A percentile compares a stretch with the other conserved stretches of the same genome.
These are phyloP conservation scores for Zingel zingel DNA, from an alignment of 2,113 vertebrate genomes.

Conservation along the genomic window DNA sequence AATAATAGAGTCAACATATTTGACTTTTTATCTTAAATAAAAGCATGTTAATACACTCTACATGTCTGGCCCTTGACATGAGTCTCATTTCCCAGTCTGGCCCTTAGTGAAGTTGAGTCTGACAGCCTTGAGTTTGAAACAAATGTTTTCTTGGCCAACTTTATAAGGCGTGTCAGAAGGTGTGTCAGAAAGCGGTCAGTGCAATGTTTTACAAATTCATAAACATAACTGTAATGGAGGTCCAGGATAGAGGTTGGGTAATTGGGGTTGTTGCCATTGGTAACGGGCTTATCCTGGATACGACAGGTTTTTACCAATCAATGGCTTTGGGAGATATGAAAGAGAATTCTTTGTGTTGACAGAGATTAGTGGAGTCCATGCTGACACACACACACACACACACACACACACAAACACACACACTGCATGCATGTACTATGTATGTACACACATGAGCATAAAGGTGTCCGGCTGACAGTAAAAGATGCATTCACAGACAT, in stretches of 20 bases:
- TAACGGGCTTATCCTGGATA: slow-evolving; percentile 1
- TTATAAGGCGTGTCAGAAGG: neutral
- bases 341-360: slow-evolving; percentile 9
- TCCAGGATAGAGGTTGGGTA: neutral
- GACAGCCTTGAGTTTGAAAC: no score
- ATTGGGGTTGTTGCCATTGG: neutral
- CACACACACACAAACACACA: neutral
- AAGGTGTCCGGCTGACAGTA: slow-evolving; percentile 1
- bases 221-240: neutral
- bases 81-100: no score
- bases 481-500: neutral
- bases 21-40: no score
- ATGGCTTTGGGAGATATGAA: slow-evolving; percentile 12
- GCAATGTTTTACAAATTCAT: neutral
- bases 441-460: neutral
- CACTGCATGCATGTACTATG: neutral
- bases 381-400: neutral
- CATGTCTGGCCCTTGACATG: no score
- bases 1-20: no score
- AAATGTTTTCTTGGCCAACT: neutral
- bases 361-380: slow-evolving; percentile 9
- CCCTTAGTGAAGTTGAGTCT: no score
- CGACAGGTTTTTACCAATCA: slow-evolving; percentile 26
- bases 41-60: no score
- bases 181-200: neutral